Base-by-base conservation (phyloP, 2,113 vertebrate genomes). In the Catagonus wagneri region DNA sequence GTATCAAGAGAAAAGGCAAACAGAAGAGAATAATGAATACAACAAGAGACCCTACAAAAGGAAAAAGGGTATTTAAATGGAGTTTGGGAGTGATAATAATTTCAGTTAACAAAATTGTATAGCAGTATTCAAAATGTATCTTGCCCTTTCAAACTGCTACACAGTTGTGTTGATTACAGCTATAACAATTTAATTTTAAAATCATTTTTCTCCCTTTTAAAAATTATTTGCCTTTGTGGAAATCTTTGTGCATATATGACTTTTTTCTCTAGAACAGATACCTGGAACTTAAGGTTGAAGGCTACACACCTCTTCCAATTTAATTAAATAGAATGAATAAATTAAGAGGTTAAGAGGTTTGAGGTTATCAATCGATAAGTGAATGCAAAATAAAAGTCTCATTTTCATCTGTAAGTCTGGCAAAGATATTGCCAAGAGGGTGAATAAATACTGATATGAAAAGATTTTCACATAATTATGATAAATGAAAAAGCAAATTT, bases 291-390 rank as follows among this genome's bases (percentile, higher is more conserved):
- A 90, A 39, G 29, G 11, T 34, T 65, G n/a, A 80, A 80, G 58
- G 12, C 13, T 39, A 11, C 22, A 4, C 1, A 44, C 9, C 19
- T 54, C 44, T 88, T 25, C 83, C 5, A 52, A 5, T 68, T 87
- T 93, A 76, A 36, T 87, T 95, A 71, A 56, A 71, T 44, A 71
- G 7, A 78, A 10, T 54, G 39, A 90, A 84, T 29, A 66, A 89
- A 93, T 75, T n/a, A n/a, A n/a, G n/a, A n/a, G n/a, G 52, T 44
- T 54, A 60, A 91, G 56, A 93, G 16, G 39, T 50, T 61, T 27
- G 36, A 15, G 44, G 13, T 83, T 23, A 86, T 36, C 36, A 78
- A 50, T 61, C 93, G 74, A n/a, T 56, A 69, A n/a, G 2, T 29
- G 29, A 90, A 72, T 50, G 36, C 58, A 32, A 74, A 90, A 78